Percentiles rank a stretch among this genome's conserved stretches.
phyloP scores from a whole-genome alignment of 2,113 vertebrate genomes.

The Callipepla californica region DNA sequence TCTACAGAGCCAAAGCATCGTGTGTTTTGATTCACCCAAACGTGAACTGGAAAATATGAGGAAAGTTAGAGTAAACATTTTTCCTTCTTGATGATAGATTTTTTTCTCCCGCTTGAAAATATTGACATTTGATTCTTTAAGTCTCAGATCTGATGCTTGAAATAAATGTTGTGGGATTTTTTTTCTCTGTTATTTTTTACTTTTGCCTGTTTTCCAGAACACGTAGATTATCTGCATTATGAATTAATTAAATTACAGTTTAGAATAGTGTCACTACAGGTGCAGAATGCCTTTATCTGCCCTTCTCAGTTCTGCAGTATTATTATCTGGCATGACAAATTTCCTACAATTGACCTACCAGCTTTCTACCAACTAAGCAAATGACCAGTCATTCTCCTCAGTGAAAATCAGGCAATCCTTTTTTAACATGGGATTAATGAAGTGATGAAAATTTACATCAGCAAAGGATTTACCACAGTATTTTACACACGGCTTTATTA shows the following conservation, averaged over 20 bases:
- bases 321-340: slow-evolving; percentile 27
- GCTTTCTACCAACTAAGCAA: slow-evolving; percentile 1
- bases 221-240: background rate
- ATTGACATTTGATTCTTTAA: background rate
- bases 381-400: slow-evolving; percentile 7
- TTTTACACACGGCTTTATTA: background rate
- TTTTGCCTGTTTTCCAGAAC: background rate
- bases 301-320: background rate
- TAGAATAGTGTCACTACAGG: background rate
- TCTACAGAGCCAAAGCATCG: background rate
- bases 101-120: background rate
- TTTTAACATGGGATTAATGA: slow-evolving; percentile 52
- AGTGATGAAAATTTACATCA: slow-evolving; percentile 55
- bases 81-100: background rate
- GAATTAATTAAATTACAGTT: slow-evolving; percentile 9
- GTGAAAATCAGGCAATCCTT: slow-evolving; percentile 20
- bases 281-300: slow-evolving; percentile 10
- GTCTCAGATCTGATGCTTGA: background rate
- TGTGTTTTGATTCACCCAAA: background rate
- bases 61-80: background rate
- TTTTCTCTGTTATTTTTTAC: background rate
- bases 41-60: background rate
- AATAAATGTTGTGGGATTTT: background rate
- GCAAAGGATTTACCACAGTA: slow-evolving; percentile 22
- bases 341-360: slow-evolving; percentile 26